These are phyloP conservation scores for Drosophila paulistorum DNA, from an alignment of 1,140 invertebrate genomes.

Conservation along the genomic window DNA sequence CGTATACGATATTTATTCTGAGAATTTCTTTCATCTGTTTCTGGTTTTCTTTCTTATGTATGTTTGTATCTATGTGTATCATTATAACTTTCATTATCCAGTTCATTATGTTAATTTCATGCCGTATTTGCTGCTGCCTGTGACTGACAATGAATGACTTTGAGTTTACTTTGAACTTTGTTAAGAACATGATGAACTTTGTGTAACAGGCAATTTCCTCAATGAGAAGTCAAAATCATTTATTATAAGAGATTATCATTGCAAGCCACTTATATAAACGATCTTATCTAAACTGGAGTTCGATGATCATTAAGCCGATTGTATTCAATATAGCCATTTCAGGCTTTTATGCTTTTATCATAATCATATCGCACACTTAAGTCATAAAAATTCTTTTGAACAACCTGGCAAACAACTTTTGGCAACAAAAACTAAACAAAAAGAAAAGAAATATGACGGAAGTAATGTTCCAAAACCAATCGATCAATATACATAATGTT, in stretches of 20 bases:
- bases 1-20: not conserved
- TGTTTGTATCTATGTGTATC: not conserved
- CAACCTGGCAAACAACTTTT: conserved; percentile 7
- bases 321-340: not conserved
- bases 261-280: not conserved
- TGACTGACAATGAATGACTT: conserved; percentile 6
- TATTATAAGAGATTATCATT: not conserved
- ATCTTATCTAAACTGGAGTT: conserved; percentile 9
- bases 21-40: not conserved
- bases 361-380: conserved; percentile 16
- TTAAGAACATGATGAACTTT: not conserved
- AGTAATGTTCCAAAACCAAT: conserved; percentile 9
- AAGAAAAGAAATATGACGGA: conserved; percentile 4
- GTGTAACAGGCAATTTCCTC: conserved; percentile 5
- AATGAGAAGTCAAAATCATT: conserved; percentile 2
- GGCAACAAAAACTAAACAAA: not conserved
- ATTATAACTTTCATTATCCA: conserved; percentile 16
- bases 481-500: conserved; percentile 14
- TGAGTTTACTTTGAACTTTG: conserved; percentile 2
- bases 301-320: conserved; percentile 4
- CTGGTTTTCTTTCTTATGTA: not conserved
- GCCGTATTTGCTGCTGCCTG: not conserved
- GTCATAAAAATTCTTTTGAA: conserved; percentile 20
- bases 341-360: not conserved
- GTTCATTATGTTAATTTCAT: conserved; percentile 14